Base-by-base conservation (phyloP, 2,113 vertebrate genomes). In the Atherinomorus stipes region DNA sequence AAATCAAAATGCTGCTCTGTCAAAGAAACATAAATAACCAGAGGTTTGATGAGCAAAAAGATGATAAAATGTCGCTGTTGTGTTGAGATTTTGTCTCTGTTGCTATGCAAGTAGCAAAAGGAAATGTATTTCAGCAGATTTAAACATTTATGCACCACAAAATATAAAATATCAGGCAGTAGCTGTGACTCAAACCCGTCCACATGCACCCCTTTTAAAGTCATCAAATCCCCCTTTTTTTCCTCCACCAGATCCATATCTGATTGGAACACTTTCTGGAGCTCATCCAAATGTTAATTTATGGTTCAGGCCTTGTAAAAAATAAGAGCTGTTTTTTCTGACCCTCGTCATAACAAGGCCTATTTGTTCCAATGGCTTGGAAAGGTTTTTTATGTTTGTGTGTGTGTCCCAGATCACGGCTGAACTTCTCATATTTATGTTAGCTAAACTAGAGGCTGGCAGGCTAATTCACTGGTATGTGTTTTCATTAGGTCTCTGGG, bases 351-450 rank as follows among this genome's bases (percentile, higher is more conserved):
- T 23, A 71, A 83, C 85, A 53, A 51, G 72, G 49, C 52, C 62
- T 69, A 26, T 85, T 85, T 83, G 80, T 86, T 74, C 74, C 64
- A 77, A 44, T 31, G 50, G 38, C 54, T 59, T 22, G 2, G 53
- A 85, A 65, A 65, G 58, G 25, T 56, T 31, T 64, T 71, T 61
- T 52, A n/a, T n/a, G n/a, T n/a, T n/a, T n/a, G n/a, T n/a, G n/a
- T n/a, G 38, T 1, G 3, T 71, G 61, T 74, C 72, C 58, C 62
- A 21, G 87, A 87, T 93, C 78, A 80, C 8, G 64, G 69, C 60
- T 77, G 64, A 81, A 88, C 80, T 76, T 89, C 83, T 89, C 90
- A 69, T 89, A 90, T 92, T 90, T 85, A 90, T 72, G 86, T 74
- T 22, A 84, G 82, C 67, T 76, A 26, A 76, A 89, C 74, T 73